Evolutionary conservation across 2,888 invertebrate genomes (phyloP).

Genomic region (Protodeltote pygarga): DNA sequence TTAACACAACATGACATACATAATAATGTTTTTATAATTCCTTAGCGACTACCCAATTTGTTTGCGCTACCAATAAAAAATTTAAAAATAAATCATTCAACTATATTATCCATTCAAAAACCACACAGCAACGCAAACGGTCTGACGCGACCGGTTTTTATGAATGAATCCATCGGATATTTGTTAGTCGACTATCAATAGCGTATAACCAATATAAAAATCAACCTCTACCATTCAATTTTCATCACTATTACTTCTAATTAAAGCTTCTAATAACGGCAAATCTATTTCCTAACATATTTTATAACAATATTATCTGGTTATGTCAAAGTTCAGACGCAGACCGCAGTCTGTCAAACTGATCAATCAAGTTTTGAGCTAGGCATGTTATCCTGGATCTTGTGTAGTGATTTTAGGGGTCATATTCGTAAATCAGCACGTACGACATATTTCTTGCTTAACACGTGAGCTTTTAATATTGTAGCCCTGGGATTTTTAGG

Average conservation of each 20-base stretch:
- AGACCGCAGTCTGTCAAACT: constrained; percentile 50
- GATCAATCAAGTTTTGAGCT: constrained; percentile 40
- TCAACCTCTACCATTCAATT: constrained; percentile 25
- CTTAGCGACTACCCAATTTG: constrained; percentile 13
- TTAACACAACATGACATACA: constrained; percentile 13
- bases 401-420: constrained; percentile 41
- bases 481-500: constrained; percentile 30
- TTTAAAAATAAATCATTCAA: constrained; percentile 42
- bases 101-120: constrained; percentile 43
- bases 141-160: constrained; percentile 50
- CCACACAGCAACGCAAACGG: constrained; percentile 46
- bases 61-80: constrained; percentile 27
- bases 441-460: constrained; percentile 21
- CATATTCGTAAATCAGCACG: constrained; percentile 34
- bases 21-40: constrained; percentile 20
- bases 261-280: constrained; percentile 24
- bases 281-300: constrained; percentile 26
- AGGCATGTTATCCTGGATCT: constrained; percentile 37
- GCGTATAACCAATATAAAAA: constrained; percentile 43
- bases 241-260: constrained; percentile 33
- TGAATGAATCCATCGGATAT: constrained; percentile 55
- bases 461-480: constrained; percentile 23
- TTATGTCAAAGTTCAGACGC: constrained; percentile 55
- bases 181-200: constrained; percentile 51
- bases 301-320: constrained; percentile 48